These are phyloP conservation scores for Calliopum simillimum DNA, from an alignment of 2,888 invertebrate species.

Conservation along the genomic window DNA sequence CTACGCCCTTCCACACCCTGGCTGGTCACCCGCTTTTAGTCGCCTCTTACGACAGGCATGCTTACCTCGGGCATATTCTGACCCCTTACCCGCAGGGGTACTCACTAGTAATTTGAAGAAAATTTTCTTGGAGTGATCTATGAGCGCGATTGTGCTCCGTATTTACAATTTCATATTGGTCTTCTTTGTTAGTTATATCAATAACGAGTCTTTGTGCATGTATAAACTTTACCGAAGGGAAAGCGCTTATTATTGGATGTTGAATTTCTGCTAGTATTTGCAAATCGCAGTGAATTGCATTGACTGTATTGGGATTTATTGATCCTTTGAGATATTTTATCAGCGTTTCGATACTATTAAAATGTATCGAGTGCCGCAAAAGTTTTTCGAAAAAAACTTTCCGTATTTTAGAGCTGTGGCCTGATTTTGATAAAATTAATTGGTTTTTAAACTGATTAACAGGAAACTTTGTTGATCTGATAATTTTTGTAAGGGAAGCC, in stretches of 20 bases:
- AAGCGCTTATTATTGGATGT: no score
- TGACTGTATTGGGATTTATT: constrained; percentile 33
- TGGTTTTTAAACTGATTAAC: constrained; percentile 42
- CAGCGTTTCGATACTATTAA: constrained; percentile 24
- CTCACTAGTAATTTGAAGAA: constrained; percentile 28
- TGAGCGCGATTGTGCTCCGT: constrained; percentile 38
- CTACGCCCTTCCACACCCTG: no score
- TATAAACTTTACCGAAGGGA: constrained; percentile 44
- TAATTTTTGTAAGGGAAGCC: constrained; percentile 31
- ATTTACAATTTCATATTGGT: constrained; percentile 38
- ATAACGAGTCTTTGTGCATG: constrained; percentile 36
- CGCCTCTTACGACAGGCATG: no score
- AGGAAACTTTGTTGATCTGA: constrained; percentile 26
- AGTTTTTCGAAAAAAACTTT: constrained; percentile 28
- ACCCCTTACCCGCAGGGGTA: no score
- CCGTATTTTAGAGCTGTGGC: constrained; percentile 15
- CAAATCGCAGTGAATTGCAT: constrained; percentile 36
- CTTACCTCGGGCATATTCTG: no score
- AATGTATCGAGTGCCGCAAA: constrained; percentile 20
- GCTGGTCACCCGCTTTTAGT: no score
- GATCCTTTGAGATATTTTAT: constrained; percentile 27
- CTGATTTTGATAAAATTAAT: constrained; percentile 32
- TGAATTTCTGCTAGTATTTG: constrained; percentile 34
- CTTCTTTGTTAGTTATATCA: constrained; percentile 38
- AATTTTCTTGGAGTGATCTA: constrained; percentile 35